These are phyloP conservation scores for Pongo pygmaeus DNA, from an alignment of 2,113 vertebrate species.

Conservation along the genomic window DNA sequence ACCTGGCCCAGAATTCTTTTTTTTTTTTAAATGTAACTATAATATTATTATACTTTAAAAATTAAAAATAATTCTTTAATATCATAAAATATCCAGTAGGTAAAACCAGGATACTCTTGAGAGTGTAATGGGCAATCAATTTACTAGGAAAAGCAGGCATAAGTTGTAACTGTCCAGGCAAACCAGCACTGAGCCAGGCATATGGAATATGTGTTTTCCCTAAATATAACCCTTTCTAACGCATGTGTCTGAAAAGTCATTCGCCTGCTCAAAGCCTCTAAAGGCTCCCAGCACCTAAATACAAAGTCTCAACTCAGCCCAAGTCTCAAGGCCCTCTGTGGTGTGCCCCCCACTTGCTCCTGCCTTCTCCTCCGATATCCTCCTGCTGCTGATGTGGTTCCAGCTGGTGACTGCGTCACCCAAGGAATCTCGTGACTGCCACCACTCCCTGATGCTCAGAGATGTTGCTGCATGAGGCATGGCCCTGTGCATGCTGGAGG, in stretches of 20 bases:
- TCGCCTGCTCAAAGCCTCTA: background rate
- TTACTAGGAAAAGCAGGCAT: background rate
- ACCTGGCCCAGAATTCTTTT: too few species aligned
- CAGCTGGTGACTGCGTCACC: too few species aligned
- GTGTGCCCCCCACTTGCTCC: background rate
- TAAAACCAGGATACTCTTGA: background rate
- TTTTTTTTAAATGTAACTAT: background rate
- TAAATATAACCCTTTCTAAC: background rate
- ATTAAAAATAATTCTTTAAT: background rate
- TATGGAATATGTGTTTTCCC: background rate
- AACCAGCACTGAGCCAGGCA: background rate
- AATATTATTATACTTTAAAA: background rate
- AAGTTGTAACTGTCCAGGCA: background rate
- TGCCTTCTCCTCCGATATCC: background rate
- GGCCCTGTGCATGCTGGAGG: fast-evolving
- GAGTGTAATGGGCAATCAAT: background rate
- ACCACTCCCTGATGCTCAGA: background rate
- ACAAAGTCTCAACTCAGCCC: background rate
- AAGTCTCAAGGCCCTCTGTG: background rate
- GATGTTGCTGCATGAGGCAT: background rate
- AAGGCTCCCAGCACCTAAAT: background rate
- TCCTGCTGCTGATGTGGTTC: background rate
- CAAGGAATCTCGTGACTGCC: too few species aligned
- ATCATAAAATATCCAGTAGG: background rate
- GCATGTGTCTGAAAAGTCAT: background rate